Conservation (phyloP, 2,888 invertebrate genomes). For the Sialis fuliginosa region DNA sequence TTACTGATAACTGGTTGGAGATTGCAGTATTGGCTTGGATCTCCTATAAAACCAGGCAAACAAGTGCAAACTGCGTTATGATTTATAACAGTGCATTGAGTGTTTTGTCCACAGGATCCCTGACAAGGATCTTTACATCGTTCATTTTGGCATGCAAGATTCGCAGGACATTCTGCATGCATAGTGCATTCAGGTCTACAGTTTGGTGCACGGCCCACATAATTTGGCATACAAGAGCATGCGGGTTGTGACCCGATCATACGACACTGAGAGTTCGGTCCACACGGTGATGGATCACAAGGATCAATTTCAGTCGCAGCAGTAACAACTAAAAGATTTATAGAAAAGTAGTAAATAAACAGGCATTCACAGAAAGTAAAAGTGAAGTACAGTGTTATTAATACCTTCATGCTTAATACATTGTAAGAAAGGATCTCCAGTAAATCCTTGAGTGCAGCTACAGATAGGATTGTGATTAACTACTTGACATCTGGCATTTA, state of each 20-base stretch:
- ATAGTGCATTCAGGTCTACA: slow-evolving; percentile 72
- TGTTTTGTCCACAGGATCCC: slow-evolving; percentile 60
- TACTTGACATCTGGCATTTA: slow-evolving; percentile 44
- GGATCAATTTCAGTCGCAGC: slow-evolving; percentile 36
- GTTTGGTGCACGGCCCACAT: slow-evolving; percentile 69
- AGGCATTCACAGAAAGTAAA: neutral
- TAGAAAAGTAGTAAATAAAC: neutral
- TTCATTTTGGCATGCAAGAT: slow-evolving; percentile 64
- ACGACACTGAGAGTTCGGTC: slow-evolving; percentile 66
- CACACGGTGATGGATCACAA: slow-evolving; percentile 67
- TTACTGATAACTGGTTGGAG: slow-evolving; percentile 16
- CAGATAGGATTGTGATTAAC: slow-evolving; percentile 52
- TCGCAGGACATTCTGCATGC: slow-evolving; percentile 64
- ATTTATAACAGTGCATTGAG: slow-evolving; percentile 68
- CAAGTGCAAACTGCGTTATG: slow-evolving; percentile 70
- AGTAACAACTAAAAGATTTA: slow-evolving; percentile 8
- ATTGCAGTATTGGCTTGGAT: slow-evolving; percentile 19
- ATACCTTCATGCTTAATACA: slow-evolving; percentile 18
- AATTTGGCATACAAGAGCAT: slow-evolving; percentile 64
- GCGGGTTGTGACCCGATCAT: slow-evolving; percentile 68
- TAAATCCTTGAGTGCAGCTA: slow-evolving; percentile 39
- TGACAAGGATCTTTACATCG: slow-evolving; percentile 71
- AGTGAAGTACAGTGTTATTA: neutral
- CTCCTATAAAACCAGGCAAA: slow-evolving; percentile 65
- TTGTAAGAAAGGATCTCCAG: slow-evolving; percentile 43